Evolutionary conservation across 2,888 invertebrate species (phyloP).

Genomic region (Noctuana brunneofusca): DNA sequence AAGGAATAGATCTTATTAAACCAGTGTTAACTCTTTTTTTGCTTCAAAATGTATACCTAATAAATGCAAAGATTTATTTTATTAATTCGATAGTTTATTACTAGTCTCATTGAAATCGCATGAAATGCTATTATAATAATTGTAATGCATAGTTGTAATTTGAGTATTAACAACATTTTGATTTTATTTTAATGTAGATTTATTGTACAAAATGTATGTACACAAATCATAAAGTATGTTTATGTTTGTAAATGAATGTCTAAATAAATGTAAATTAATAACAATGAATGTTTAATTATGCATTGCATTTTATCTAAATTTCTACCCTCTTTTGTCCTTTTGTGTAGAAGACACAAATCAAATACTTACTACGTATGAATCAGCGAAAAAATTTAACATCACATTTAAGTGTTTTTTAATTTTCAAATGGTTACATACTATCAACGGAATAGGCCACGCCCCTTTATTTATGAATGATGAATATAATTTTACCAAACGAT

Average conservation of each 20-base stretch:
- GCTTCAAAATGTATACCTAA: constrained; percentile 49
- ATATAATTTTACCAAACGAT: no score
- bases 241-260: constrained; percentile 77
- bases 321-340: no score
- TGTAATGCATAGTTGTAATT: constrained; percentile 50
- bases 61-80: constrained; percentile 62
- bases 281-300: constrained; percentile 5
- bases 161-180: constrained; percentile 68
- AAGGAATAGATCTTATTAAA: constrained; percentile 47
- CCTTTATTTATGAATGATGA: no score
- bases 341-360: no score
- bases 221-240: constrained; percentile 66
- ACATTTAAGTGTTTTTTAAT: no score
- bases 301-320: background rate
- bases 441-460: no score
- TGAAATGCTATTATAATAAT: constrained; percentile 66
- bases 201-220: constrained; percentile 79
- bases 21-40: constrained; percentile 50
- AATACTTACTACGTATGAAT: no score
- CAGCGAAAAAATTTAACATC: no score
- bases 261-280: constrained; percentile 70
- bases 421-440: no score
- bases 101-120: constrained; percentile 75
- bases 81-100: constrained; percentile 56
- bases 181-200: constrained; percentile 57